Evolutionary conservation across 2,888 invertebrate genomes (phyloP).

Genomic region (Cheilosia vulpina): DNA sequence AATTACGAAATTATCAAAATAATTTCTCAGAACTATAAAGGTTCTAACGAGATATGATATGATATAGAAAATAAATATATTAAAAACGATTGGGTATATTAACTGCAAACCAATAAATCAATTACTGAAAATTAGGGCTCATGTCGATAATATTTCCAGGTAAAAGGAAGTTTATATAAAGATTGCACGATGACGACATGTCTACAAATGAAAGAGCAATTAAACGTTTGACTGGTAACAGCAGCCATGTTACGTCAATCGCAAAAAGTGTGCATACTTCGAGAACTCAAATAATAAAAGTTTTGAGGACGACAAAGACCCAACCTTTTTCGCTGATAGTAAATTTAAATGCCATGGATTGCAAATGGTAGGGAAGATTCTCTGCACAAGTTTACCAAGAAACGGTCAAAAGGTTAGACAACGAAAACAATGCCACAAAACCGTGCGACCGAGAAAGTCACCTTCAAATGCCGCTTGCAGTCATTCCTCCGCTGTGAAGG

Average conservation of each 20-base stretch:
- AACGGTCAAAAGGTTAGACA: background rate
- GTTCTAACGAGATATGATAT: slow-evolving; percentile 4
- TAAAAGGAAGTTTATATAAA: background rate
- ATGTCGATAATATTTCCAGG: background rate
- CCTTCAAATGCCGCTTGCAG: too few relatives aligned
- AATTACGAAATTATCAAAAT: slow-evolving; percentile 12
- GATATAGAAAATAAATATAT: slow-evolving; percentile 12
- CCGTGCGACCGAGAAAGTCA: background rate
- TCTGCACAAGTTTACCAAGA: background rate
- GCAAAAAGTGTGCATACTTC: background rate
- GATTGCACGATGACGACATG: background rate
- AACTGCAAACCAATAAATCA: slow-evolving; percentile 13
- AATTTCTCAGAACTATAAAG: slow-evolving; percentile 18
- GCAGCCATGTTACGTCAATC: background rate
- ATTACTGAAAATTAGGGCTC: background rate
- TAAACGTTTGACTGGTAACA: background rate
- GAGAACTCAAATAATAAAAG: background rate
- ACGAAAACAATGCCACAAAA: too few relatives aligned
- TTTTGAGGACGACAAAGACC: background rate
- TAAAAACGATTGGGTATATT: background rate
- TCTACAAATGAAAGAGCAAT: background rate
- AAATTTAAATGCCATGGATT: background rate
- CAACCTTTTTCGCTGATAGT: too few relatives aligned
- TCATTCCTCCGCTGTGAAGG: too few relatives aligned
- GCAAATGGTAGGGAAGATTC: too few relatives aligned